Evolutionary conservation across 2,113 vertebrate genomes (phyloP).

Genomic region (Hymenochirus boettgeri): DNA sequence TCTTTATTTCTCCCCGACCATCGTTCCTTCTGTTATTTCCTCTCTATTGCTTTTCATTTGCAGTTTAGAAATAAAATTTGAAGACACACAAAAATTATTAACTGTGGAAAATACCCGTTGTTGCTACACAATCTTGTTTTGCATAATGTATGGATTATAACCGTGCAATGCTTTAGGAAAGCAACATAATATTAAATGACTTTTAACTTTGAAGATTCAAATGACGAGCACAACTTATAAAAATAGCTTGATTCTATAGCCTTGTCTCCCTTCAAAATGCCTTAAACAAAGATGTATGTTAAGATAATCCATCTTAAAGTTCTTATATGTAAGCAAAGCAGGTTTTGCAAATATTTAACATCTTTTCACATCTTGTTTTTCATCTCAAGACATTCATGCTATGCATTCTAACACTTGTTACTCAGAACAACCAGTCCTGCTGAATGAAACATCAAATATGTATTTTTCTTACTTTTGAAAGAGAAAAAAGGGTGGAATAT

Average conservation of each 20-base stretch:
- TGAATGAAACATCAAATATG: conserved; percentile 8
- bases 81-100: no score
- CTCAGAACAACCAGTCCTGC: conserved; percentile 42
- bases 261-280: no score
- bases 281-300: not conserved
- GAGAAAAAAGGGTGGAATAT: conserved; percentile 44
- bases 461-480: conserved; percentile 6
- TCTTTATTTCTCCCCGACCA: conserved; percentile 63
- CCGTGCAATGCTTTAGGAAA: conserved; percentile 45
- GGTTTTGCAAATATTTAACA: conserved; percentile 54
- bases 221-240: not conserved
- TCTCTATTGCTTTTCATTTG: conserved; percentile 57
- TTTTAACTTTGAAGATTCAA: not conserved
- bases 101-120: conserved; percentile 15
- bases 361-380: conserved; percentile 57
- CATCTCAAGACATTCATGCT: conserved; percentile 61
- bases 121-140: conserved; percentile 29
- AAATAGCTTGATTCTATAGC: no score
- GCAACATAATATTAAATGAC: not conserved
- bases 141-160: conserved; percentile 51
- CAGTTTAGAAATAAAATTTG: conserved; percentile 45
- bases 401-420: conserved; percentile 47
- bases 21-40: conserved; percentile 60
- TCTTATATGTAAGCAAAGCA: conserved; percentile 59
- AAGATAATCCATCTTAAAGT: conserved; percentile 47